These are phyloP conservation scores for Turritopsis rubra DNA, from an alignment of 30 jellyfish, hydroid and myxozoan genomes.

Conservation along the genomic window DNA sequence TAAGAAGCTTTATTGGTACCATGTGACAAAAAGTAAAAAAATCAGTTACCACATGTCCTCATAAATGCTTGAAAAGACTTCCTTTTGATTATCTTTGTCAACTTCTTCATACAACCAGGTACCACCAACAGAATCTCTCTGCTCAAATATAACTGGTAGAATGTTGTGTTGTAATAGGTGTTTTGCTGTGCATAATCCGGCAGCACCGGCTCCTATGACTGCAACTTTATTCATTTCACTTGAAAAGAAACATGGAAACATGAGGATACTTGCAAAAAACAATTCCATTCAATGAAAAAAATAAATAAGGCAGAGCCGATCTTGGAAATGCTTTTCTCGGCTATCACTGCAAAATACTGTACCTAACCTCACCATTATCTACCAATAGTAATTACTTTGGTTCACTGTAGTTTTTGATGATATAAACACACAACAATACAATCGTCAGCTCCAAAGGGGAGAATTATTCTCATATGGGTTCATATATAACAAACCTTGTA, in stretches of 20 bases:
- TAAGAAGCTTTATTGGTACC: neutral
- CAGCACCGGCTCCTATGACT: constrained; percentile 90
- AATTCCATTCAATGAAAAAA: too few species aligned
- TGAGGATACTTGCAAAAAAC: too few species aligned
- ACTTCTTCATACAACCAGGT: constrained; percentile 67
- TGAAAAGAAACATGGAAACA: neutral
- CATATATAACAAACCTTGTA: too few species aligned
- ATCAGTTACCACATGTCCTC: constrained; percentile 31
- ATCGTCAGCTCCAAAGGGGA: too few species aligned
- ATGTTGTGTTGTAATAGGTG: constrained; percentile 24
- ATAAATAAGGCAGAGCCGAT: too few species aligned
- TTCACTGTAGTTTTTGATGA: too few species aligned
- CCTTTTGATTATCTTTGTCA: constrained; percentile 12
- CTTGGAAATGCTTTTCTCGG: too few species aligned
- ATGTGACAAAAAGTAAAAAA: neutral
- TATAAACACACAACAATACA: too few species aligned
- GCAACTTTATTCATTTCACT: constrained; percentile 44
- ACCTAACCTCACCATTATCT: too few species aligned
- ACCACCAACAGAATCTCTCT: constrained; percentile 64
- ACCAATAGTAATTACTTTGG: too few species aligned
- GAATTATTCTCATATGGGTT: too few species aligned
- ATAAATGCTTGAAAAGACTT: constrained; percentile 59
- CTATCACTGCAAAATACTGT: too few species aligned
- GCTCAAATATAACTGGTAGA: constrained; percentile 46
- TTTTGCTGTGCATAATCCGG: constrained; percentile 84